Conservation (phyloP, 2,797 vertebrate species). For the Paratrypauchen microcephalus region DNA sequence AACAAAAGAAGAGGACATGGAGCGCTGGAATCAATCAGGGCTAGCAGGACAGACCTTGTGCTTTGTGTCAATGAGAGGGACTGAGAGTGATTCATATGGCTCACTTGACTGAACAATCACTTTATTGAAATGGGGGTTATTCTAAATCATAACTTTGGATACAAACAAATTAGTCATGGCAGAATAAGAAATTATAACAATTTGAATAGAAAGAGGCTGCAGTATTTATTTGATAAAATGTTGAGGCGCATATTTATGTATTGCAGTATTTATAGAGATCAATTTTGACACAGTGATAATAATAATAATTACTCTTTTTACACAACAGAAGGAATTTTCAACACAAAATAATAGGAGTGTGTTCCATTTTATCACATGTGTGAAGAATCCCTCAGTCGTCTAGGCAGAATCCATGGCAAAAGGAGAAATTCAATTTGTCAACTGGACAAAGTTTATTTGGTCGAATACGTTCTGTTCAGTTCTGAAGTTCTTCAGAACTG, state of each 20-base stretch:
- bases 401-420: too few relatives aligned
- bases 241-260: too few relatives aligned
- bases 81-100: background rate
- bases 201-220: too few relatives aligned
- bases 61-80: constrained; percentile 37
- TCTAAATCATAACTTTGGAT: constrained; percentile 30
- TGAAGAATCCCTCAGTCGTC: too few relatives aligned
- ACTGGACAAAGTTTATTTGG: too few relatives aligned
- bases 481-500: too few relatives aligned
- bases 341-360: background rate
- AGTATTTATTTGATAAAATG: too few relatives aligned
- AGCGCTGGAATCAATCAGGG: constrained; percentile 76
- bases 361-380: background rate
- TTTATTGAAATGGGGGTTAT: background rate
- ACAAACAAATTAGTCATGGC: background rate
- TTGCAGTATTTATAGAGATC: too few relatives aligned
- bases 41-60: constrained; percentile 54
- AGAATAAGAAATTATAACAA: background rate
- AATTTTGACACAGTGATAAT: background rate
- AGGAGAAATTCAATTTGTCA: too few relatives aligned
- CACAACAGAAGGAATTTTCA: background rate
- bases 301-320: background rate
- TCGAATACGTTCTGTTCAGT: too few relatives aligned
- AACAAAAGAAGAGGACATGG: constrained; percentile 77
- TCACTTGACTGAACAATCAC: background rate